phyloP scores from a whole-genome alignment of 2,888 invertebrate species.

The Trichogramma dendrolimi region DNA sequence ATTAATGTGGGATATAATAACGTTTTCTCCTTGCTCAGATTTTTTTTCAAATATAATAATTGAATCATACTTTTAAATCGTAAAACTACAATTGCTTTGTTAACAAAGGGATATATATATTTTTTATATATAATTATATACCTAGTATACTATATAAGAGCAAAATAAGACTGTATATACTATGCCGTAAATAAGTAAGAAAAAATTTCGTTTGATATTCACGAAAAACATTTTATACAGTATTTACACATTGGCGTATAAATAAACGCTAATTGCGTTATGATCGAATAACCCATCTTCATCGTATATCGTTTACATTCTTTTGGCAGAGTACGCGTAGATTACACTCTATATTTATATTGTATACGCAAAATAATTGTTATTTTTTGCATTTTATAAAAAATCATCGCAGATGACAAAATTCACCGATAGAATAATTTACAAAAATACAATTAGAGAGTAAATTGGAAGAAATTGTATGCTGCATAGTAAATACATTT shows the following conservation, averaged over 20 bases:
- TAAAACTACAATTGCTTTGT: constrained; percentile 16
- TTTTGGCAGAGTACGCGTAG: constrained; percentile 22
- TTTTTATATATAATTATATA: no score
- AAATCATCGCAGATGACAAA: no score
- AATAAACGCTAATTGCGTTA: constrained; percentile 24
- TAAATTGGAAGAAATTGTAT: no score
- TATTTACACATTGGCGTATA: constrained; percentile 28
- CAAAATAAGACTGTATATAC: constrained; percentile 24
- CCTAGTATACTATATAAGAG: not conserved
- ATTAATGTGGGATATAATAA: no score
- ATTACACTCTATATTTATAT: constrained; percentile 2
- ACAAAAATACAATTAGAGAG: no score
- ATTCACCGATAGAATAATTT: no score
- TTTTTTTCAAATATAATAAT: no score
- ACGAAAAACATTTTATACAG: constrained; percentile 27
- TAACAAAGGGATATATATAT: not conserved
- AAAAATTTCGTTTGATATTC: constrained; percentile 12
- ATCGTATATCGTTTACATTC: not conserved
- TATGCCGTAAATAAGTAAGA: constrained; percentile 20
- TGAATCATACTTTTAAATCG: constrained; percentile 18
- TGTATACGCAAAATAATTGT: no score
- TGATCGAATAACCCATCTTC: constrained; percentile 17
- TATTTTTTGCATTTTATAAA: no score
- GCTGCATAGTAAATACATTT: no score
- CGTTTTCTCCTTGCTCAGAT: no score